Evolutionary conservation across 2,888 invertebrate genomes (phyloP), one percentile per base, ranked within the genome.

Genomic region (Eupsilia transversa): DNA sequence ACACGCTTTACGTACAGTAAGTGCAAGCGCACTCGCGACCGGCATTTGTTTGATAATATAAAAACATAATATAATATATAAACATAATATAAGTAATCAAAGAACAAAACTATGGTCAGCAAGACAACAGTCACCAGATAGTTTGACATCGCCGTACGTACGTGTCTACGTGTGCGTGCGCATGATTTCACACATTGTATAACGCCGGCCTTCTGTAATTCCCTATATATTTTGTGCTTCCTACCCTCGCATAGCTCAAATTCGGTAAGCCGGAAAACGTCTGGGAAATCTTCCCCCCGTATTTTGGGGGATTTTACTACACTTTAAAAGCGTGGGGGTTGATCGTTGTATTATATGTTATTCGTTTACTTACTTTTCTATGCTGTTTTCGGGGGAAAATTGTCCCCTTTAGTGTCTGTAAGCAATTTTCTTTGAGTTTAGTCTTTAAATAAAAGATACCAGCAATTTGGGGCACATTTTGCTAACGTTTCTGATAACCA

Each of bases 191-290:
- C 7, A 0, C 20, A 0, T 7, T 49, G 20, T 30, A 20, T 20
- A n/a, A 0, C 77, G 7, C 14, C 0, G 1, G 3, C 23, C 57
- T 75, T 71, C 79, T 75, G 57, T 10, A 7, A 0, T 0, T 20
- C 0, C 27, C 10, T 43, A 23, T 33, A 20, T 9, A 46, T 49
- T 41, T 27, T 49, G 7, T 49, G 2, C 41, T 3, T 27, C 20
- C 63, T 56, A 79, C 69, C 72, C 65, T 67, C 52, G 60, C 63
- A 84, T 83, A 54, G 33, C 68, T 77, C 72, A 85, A 72, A 85
- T 77, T 82, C n/a, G 59, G 57, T 72, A 84, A 72, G 60, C 66
- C 69, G 85, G 85, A 80, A 84, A 70, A 84, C 69, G 68, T 67
- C 74, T 72, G 76, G 60, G 59, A 49, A 49, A 38, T 60, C 69